These are phyloP conservation scores for Apoda limacodes DNA, from an alignment of 2,888 invertebrate species.

Conservation along the genomic window DNA sequence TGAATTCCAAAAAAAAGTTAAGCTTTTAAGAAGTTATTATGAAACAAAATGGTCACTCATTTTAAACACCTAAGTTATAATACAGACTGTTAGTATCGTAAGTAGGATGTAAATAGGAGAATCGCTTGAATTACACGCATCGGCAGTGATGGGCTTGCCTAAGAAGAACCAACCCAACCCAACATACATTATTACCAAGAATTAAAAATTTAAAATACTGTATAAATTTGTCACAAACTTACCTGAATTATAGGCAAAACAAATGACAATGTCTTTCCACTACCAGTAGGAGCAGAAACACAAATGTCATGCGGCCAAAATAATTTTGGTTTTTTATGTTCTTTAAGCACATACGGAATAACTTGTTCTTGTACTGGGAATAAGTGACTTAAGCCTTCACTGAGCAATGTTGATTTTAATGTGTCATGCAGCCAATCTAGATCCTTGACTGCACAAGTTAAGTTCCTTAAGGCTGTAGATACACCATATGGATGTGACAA, in stretches of 20 bases:
- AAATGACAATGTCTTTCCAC: slow-evolving; percentile 96
- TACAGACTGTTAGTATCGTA: too few relatives aligned
- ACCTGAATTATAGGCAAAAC: slow-evolving; percentile 91
- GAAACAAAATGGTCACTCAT: too few relatives aligned
- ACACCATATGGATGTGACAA: slow-evolving; percentile 83
- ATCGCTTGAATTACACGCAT: too few relatives aligned
- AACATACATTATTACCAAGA: too few relatives aligned
- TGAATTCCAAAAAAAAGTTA: too few relatives aligned
- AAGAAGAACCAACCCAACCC: too few relatives aligned
- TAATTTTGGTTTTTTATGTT: slow-evolving; percentile 67
- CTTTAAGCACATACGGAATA: slow-evolving; percentile 80
- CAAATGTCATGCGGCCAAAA: slow-evolving; percentile 91
- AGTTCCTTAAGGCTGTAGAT: slow-evolving; percentile 75
- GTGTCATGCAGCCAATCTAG: slow-evolving; percentile 73
- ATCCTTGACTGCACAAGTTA: slow-evolving; percentile 63
- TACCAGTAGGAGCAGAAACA: slow-evolving; percentile 97
- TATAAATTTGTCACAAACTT: too few relatives aligned
- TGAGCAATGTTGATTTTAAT: slow-evolving; percentile 72
- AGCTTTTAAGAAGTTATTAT: too few relatives aligned
- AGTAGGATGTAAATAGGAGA: too few relatives aligned
- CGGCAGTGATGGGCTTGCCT: too few relatives aligned
- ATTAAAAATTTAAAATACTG: too few relatives aligned
- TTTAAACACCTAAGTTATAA: too few relatives aligned
- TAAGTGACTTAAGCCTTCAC: slow-evolving; percentile 79
- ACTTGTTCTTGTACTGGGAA: slow-evolving; percentile 89